These are phyloP conservation scores for Leptopilina boulardi DNA, from an alignment of 1,140 invertebrate species.

Conservation along the genomic window DNA sequence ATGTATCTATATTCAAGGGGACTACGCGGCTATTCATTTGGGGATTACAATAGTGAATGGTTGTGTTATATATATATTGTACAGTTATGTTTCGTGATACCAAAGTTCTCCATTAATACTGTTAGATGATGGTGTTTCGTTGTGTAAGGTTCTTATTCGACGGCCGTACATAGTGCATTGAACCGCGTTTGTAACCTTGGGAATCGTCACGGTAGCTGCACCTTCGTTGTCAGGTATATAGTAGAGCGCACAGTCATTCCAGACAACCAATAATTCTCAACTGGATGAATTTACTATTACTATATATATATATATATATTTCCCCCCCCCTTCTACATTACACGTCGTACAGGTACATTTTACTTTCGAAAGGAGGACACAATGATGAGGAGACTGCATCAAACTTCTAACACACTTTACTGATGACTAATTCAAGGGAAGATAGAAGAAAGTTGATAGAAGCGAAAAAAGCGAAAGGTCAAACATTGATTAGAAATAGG, in stretches of 20 bases:
- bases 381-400: no score
- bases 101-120: background rate
- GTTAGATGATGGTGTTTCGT: slow-evolving; percentile 43
- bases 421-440: no score
- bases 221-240: slow-evolving; percentile 71
- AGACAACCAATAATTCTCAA: background rate
- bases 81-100: slow-evolving; percentile 25
- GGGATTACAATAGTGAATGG: background rate
- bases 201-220: slow-evolving; percentile 70
- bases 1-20: no score
- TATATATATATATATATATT: slow-evolving; percentile 8
- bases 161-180: slow-evolving; percentile 68
- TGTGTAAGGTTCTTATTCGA: slow-evolving; percentile 60
- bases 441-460: no score
- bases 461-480: no score
- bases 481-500: no score
- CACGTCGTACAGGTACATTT: background rate
- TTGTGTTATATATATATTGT: no score
- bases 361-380: slow-evolving; percentile 33
- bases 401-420: no score
- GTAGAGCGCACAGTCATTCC: slow-evolving; percentile 56
- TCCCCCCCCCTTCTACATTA: background rate
- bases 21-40: slow-evolving; percentile 18
- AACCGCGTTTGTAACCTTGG: slow-evolving; percentile 72
- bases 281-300: background rate